phyloP scores from a whole-genome alignment of 2,797 vertebrate genomes.

The Morelia viridis region DNA sequence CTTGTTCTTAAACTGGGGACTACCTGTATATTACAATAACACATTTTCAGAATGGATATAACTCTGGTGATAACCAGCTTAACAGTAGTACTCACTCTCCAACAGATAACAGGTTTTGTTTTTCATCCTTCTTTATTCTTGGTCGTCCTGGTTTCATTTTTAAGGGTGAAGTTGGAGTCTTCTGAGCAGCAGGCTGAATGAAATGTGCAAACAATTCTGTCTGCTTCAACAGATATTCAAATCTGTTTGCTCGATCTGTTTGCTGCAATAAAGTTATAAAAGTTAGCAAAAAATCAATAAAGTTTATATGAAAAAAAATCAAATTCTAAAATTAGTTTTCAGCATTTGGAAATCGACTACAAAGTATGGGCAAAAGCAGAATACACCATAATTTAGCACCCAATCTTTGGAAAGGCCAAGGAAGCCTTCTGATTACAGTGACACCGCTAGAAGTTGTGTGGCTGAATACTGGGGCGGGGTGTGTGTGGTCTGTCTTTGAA shows the following conservation, averaged over 20 bases:
- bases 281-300: constrained; percentile 4
- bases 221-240: constrained; percentile 98
- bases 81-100: constrained; percentile 88
- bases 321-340: not conserved
- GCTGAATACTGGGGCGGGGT: not conserved
- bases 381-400: not conserved
- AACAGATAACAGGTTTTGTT: constrained; percentile 92
- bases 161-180: constrained; percentile 97
- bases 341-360: not conserved
- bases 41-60: constrained; percentile 27
- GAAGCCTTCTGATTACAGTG: not conserved
- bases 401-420: not conserved
- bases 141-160: constrained; percentile 99
- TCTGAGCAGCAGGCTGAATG: constrained; percentile 97
- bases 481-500: not conserved
- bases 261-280: constrained; percentile 73
- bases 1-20: too few species aligned
- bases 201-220: constrained; percentile 99
- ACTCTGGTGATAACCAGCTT: constrained; percentile 29
- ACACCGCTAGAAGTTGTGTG: not conserved
- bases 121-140: constrained; percentile 96
- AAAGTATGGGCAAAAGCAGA: not conserved
- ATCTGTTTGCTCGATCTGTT: constrained; percentile 97
- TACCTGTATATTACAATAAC: not conserved
- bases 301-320: constrained; percentile 7